Percentiles rank a stretch among this genome's conserved stretches.
These are phyloP conservation scores for Drosophila neotestacea DNA, from an alignment of 2,888 invertebrate species.

Conservation along the genomic window DNA sequence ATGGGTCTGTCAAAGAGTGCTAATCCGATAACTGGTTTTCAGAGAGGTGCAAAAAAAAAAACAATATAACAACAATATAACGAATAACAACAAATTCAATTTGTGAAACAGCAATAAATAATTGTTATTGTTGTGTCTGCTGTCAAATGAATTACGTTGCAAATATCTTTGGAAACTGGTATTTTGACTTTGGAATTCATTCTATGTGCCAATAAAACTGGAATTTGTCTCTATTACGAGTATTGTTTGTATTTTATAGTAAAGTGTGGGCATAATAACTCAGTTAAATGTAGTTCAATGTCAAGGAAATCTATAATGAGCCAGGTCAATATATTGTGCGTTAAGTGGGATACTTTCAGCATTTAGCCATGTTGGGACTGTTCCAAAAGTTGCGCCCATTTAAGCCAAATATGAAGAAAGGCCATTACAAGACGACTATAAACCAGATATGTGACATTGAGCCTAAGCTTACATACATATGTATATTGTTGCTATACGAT, in stretches of 20 bases:
- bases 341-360: slow-evolving; percentile 2
- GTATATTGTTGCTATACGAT: not conserved
- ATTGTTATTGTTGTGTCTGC: slow-evolving; percentile 34
- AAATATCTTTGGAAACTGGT: slow-evolving; percentile 57
- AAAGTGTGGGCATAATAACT: slow-evolving; percentile 31
- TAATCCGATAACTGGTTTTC: slow-evolving; percentile 36
- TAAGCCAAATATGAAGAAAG: slow-evolving; percentile 38
- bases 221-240: slow-evolving; percentile 37
- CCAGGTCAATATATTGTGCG: not conserved
- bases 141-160: slow-evolving; percentile 53
- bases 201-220: slow-evolving; percentile 58
- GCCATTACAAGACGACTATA: slow-evolving; percentile 37
- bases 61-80: slow-evolving; percentile 39
- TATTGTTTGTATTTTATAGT: slow-evolving; percentile 2
- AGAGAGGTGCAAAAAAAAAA: slow-evolving; percentile 27
- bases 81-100: slow-evolving; percentile 38
- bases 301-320: slow-evolving; percentile 61
- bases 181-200: slow-evolving; percentile 64
- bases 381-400: slow-evolving; percentile 33
- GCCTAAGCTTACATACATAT: slow-evolving; percentile 8
- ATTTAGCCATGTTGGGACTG: slow-evolving; percentile 20
- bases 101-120: slow-evolving; percentile 44
- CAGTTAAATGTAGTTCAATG: slow-evolving; percentile 71
- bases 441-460: slow-evolving; percentile 40
- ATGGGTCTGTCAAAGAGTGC: slow-evolving; percentile 4